Evolutionary conservation across 2,888 invertebrate species (phyloP), one percentile per base, ranked within the genome.

Genomic region (Bibio marci): DNA sequence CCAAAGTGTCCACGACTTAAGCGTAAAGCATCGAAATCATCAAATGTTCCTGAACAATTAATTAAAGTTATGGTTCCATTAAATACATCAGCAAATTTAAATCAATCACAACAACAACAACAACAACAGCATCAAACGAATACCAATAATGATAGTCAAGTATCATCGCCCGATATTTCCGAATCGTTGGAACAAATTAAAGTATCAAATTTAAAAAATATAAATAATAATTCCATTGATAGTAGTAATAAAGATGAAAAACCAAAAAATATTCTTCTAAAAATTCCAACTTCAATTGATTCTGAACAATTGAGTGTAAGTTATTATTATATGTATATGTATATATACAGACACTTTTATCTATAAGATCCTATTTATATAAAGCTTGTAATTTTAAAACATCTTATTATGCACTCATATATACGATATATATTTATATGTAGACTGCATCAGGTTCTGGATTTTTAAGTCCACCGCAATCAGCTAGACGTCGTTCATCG

Each of bases 401-500:
- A 15, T 30, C 17, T 30, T 13, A 34, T 41, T 34, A 15, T 13
- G 19, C 27, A 35, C 12, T 12, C 22, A 11, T 31, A n/a, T 18
- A 26, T 22, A 10, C 14, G 18, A 35, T 27, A 26, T 11, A 26
- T 12, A 49, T 74, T 32, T 22, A 18, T 11, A 12, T 37, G 7
- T 10, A 22, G 17, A 22, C 14, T 26, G 17, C 39, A 33, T 18
- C 18, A 4, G 37, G 37, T 28, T 37, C 37, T 17, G 27, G 27
- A 27, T 66, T 82, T 37, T 63, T 83, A 38, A 80, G 80, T 47
- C 82, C 82, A 33, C 80, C 81, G 38, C 53, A 54, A 25, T 73
- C 76, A 38, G 66, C 73, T 41, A 73, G 77, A 46, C 70, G 86
- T 14, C 67, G 83, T 38, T 85, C 86, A 30, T 83, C 83, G 46